These are phyloP conservation scores for Choloepus hoffmanni DNA, from an alignment of 2,113 vertebrate genomes.

Conservation along the genomic window DNA sequence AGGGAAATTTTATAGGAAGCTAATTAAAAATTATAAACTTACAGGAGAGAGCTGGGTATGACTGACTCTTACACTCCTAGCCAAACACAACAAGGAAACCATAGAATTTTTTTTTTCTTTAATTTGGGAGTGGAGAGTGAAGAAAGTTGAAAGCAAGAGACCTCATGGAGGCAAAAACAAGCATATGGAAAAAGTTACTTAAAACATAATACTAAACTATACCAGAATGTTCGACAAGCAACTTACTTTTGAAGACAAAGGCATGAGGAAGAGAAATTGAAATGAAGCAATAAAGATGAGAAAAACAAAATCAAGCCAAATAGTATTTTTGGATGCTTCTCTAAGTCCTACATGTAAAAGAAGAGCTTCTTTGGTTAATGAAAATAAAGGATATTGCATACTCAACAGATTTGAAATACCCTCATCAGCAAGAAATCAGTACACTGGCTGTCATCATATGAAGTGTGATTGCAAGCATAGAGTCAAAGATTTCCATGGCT, in stretches of 20 bases:
- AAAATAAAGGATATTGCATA: neutral
- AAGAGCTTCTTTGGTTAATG: slow-evolving; percentile 41
- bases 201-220: slow-evolving; percentile 57
- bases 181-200: slow-evolving; percentile 71
- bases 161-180: slow-evolving; percentile 62
- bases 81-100: slow-evolving; percentile 64
- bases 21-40: slow-evolving; percentile 61
- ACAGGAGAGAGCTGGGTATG: neutral
- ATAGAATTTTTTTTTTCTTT: neutral
- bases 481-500: slow-evolving; percentile 34
- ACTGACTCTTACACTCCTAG: slow-evolving; percentile 26
- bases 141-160: slow-evolving; percentile 60
- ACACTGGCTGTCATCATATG: neutral
- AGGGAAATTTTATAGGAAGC: slow-evolving; percentile 56
- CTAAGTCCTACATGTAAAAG: neutral
- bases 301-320: slow-evolving; percentile 61
- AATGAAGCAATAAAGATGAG: slow-evolving; percentile 59
- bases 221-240: slow-evolving; percentile 59
- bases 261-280: slow-evolving; percentile 46
- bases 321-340: neutral
- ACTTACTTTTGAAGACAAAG: slow-evolving; percentile 61
- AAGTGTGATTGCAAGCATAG: slow-evolving; percentile 15
- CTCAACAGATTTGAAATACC: slow-evolving; percentile 10
- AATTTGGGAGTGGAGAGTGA: neutral
- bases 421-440: neutral